Evolutionary conservation across 2,113 vertebrate genomes (phyloP).

Genomic region (Martes martes): DNA sequence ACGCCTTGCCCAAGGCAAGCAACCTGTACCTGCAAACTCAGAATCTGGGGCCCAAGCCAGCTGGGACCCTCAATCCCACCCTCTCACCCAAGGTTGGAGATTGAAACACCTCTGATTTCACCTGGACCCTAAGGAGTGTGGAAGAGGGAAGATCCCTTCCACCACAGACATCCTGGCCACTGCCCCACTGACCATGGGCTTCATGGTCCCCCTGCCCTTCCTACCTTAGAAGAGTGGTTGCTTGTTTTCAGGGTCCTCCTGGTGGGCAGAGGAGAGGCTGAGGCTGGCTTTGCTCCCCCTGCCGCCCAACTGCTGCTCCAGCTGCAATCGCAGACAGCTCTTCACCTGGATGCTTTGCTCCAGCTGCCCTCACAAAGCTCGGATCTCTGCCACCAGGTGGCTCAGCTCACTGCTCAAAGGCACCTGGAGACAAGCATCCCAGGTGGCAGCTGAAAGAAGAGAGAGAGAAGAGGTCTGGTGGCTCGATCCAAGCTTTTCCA

Average conservation of each 20-base stretch:
- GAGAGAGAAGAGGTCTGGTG: neutral
- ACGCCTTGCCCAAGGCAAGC: neutral
- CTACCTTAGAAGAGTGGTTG: slow-evolving; percentile 81
- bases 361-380: slow-evolving; percentile 84
- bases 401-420: slow-evolving; percentile 76
- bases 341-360: slow-evolving; percentile 88
- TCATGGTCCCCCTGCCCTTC: neutral
- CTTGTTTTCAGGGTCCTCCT: slow-evolving; percentile 78
- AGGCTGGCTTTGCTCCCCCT: slow-evolving; percentile 43
- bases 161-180: neutral
- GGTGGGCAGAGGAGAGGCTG: slow-evolving; percentile 53
- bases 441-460: slow-evolving; percentile 66
- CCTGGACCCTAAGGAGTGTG: neutral
- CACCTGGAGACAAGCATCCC: slow-evolving; percentile 69
- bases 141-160: neutral
- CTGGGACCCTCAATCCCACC: neutral
- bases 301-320: slow-evolving; percentile 79
- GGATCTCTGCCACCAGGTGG: slow-evolving; percentile 84
- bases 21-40: neutral
- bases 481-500: neutral
- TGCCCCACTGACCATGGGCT: too few relatives aligned
- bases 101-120: neutral
- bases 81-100: rapidly evolving
- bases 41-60: neutral
- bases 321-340: slow-evolving; percentile 83